phyloP scores from a whole-genome alignment of 2,113 vertebrate genomes.

The Lepidothrix coronata region DNA sequence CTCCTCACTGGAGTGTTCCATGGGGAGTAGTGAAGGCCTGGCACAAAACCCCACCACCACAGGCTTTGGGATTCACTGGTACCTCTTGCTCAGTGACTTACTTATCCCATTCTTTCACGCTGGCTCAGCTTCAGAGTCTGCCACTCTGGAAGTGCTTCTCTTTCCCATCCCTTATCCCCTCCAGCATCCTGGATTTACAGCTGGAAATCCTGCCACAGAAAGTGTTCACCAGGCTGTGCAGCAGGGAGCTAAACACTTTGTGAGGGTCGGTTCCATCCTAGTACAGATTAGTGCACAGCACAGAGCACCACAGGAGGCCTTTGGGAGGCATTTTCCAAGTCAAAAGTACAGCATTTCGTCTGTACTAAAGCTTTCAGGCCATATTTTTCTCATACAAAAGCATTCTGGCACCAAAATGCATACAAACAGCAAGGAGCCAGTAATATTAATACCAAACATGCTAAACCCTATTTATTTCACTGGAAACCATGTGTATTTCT shows the following conservation, averaged over 20 bases:
- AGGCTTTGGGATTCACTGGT: neutral
- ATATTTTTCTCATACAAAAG: conserved; percentile 37
- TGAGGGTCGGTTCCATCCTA: neutral
- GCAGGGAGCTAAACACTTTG: neutral
- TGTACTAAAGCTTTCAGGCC: neutral
- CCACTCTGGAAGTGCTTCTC: neutral
- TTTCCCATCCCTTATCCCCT: neutral
- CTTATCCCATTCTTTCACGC: neutral
- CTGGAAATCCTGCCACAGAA: neutral
- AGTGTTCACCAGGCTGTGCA: neutral
- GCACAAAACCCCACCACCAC: neutral
- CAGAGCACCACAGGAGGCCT: neutral
- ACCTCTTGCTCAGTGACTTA: neutral
- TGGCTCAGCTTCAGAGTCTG: neutral
- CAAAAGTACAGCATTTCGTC: neutral
- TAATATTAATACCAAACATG: conserved; percentile 48
- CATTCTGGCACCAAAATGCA: conserved; percentile 43
- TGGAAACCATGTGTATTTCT: conserved; percentile 51
- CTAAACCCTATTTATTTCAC: conserved; percentile 36
- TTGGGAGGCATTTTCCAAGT: neutral
- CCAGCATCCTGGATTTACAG: neutral
- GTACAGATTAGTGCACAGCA: neutral
- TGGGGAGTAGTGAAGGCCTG: neutral
- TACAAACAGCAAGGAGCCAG: conserved; percentile 47
- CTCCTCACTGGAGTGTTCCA: neutral